Conservation (phyloP, 2,113 vertebrate species). For the Gila orcuttii region DNA sequence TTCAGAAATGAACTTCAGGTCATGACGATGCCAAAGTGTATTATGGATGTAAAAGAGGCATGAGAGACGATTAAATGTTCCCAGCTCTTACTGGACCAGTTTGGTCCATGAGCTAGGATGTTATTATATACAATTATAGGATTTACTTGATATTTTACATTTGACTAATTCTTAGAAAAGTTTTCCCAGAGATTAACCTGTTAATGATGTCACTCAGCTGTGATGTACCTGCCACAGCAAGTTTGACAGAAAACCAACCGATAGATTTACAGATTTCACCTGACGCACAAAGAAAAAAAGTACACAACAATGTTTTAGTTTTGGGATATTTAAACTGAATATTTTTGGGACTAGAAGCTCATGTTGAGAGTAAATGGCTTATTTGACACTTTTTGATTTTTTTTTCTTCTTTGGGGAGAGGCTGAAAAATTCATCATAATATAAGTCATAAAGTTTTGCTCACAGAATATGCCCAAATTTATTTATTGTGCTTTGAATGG, state of each 20-base stretch:
- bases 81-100: neutral
- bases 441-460: neutral
- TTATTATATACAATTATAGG: constrained; percentile 13
- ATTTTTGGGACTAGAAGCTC: neutral
- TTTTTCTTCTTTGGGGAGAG: neutral
- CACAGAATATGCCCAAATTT: neutral
- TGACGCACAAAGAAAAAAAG: constrained; percentile 25
- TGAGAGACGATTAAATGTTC: neutral
- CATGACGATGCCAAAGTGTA: neutral
- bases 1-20: neutral
- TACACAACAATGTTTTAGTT: constrained; percentile 33
- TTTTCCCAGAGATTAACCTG: neutral
- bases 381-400: neutral
- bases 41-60: neutral
- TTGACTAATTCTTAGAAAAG: neutral
- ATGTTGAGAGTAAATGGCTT: neutral
- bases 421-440: neutral
- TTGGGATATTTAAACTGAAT: neutral
- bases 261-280: constrained; percentile 39
- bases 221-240: constrained; percentile 11
- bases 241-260: constrained; percentile 11
- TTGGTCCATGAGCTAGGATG: neutral
- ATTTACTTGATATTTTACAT: constrained; percentile 21
- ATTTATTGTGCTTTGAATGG: neutral
- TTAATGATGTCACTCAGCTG: constrained; percentile 15